Evolutionary conservation across 2,797 vertebrate species (phyloP).

Genomic region (Malurus splendens): DNA sequence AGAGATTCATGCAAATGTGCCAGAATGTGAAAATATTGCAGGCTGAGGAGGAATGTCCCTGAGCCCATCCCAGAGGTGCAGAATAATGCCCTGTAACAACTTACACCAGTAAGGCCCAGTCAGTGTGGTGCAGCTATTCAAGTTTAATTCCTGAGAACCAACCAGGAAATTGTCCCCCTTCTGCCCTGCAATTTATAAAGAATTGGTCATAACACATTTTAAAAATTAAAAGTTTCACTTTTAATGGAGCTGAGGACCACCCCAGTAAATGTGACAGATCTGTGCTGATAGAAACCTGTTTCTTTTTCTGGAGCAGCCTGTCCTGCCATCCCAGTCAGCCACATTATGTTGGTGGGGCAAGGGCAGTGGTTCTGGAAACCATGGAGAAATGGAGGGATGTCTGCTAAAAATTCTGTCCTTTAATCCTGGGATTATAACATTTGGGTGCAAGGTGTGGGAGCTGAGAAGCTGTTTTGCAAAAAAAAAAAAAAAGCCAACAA

Average conservation of each 20-base stretch:
- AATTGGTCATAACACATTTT: not conserved
- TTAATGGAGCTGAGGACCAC: not conserved
- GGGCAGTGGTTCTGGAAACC: not conserved
- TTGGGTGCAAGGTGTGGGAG: not conserved
- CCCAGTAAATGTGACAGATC: not conserved
- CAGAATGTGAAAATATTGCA: not conserved
- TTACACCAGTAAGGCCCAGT: not conserved
- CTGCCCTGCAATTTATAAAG: not conserved
- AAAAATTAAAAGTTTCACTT: not conserved
- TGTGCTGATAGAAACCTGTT: not conserved
- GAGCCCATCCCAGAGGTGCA: not conserved
- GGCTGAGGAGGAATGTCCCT: not conserved
- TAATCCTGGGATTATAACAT: not conserved
- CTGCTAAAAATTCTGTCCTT: not conserved
- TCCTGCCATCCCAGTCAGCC: not conserved
- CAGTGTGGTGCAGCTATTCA: not conserved
- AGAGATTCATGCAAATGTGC: not conserved
- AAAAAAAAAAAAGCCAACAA: not conserved
- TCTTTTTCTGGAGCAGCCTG: not conserved
- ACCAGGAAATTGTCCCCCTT: constrained; percentile 7
- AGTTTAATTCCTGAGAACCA: not conserved
- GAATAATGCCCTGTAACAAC: not conserved
- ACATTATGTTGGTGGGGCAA: not conserved
- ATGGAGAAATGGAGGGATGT: not conserved
- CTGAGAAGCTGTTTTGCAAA: not conserved